These are phyloP conservation scores for Lithobates pipiens DNA, from an alignment of 2,797 vertebrate species.

Conservation along the genomic window DNA sequence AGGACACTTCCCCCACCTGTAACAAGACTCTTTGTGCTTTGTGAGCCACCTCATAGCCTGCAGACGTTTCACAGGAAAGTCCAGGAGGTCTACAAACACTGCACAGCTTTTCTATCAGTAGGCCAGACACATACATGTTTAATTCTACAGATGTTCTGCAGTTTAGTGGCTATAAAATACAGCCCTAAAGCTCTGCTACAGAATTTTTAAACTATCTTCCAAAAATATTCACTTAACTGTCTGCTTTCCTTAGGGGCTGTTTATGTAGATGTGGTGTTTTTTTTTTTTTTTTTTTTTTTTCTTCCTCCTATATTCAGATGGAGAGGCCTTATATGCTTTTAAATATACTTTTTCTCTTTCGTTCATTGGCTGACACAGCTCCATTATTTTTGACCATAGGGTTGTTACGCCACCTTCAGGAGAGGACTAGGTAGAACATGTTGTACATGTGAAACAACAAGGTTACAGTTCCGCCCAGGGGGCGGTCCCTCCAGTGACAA, in stretches of 20 bases:
- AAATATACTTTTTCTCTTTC: too few relatives aligned
- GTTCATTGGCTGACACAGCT: too few relatives aligned
- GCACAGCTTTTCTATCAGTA: background rate
- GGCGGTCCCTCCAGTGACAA: too few relatives aligned
- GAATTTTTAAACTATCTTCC: background rate
- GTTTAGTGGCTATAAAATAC: constrained; percentile 17
- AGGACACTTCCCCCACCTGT: constrained; percentile 34
- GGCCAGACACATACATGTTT: constrained; percentile 1
- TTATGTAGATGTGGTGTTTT: too few relatives aligned
- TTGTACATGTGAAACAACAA: too few relatives aligned
- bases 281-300: too few relatives aligned
- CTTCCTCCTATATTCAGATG: too few relatives aligned
- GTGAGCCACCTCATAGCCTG: constrained; percentile 6
- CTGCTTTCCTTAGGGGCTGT: background rate
- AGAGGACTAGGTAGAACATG: too few relatives aligned
- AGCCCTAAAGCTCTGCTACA: constrained; percentile 3
- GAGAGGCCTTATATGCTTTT: too few relatives aligned
- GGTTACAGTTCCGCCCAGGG: too few relatives aligned
- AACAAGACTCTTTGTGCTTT: constrained; percentile 39
- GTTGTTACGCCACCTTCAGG: too few relatives aligned
- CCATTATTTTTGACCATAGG: too few relatives aligned
- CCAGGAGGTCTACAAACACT: constrained; percentile 18
- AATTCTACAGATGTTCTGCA: constrained; percentile 8
- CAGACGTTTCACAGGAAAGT: constrained; percentile 41
- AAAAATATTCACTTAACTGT: constrained; percentile 1